These are phyloP conservation scores for Myiagra hebetior DNA, from an alignment of 2,113 vertebrate species.

Conservation along the genomic window DNA sequence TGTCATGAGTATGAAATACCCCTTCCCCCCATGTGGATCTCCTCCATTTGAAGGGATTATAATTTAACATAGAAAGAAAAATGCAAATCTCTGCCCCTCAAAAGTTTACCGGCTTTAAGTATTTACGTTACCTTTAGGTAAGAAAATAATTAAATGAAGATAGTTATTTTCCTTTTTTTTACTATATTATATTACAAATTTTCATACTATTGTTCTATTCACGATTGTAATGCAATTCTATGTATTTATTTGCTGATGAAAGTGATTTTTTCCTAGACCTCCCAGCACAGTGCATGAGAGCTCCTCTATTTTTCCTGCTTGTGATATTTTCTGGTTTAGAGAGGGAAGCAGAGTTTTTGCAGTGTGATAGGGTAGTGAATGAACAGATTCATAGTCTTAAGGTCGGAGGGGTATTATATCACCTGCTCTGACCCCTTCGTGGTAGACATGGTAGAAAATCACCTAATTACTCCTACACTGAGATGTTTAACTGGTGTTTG, in stretches of 20 bases:
- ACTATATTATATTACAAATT: not conserved
- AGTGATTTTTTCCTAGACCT: not conserved
- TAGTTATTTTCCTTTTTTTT: not conserved
- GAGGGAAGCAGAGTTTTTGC: not conserved
- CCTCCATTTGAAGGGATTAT: not conserved
- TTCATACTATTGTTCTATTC: not conserved
- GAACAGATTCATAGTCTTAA: not conserved
- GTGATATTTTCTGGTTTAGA: not conserved
- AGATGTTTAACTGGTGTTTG: not conserved
- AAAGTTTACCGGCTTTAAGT: not conserved
- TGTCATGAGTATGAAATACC: not conserved
- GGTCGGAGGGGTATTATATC: not conserved
- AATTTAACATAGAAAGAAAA: not conserved
- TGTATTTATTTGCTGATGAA: not conserved
- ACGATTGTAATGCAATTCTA: not conserved
- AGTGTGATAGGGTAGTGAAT: not conserved
- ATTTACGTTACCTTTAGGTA: not conserved
- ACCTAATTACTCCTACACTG: not conserved
- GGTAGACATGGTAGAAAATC: not conserved
- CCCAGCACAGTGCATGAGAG: not conserved
- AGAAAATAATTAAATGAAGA: not conserved
- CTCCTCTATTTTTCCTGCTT: not conserved
- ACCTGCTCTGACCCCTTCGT: not conserved
- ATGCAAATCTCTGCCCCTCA: not conserved
- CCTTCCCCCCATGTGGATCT: not conserved